Percentiles rank a stretch among this genome's conserved stretches.
These are phyloP conservation scores for Diloba caeruleocephala DNA, from an alignment of 2,888 invertebrate species.

Conservation along the genomic window DNA sequence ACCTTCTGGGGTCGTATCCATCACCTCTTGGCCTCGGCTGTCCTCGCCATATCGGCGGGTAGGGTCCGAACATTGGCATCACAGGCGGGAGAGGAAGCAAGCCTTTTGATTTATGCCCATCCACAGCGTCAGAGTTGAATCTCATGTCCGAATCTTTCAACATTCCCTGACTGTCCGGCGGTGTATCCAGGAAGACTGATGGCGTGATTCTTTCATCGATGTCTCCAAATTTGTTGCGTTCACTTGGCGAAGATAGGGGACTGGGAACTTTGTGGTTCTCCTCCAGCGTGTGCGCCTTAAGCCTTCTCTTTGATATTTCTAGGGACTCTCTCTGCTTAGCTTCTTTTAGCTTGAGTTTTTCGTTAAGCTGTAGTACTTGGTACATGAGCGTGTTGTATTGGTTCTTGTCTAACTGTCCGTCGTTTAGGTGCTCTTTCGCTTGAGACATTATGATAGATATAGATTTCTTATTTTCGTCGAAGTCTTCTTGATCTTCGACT, in stretches of 20 bases:
- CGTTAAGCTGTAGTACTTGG: conserved; percentile 94
- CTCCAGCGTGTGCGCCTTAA: conserved; percentile 76
- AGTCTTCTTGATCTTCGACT: conserved; percentile 81
- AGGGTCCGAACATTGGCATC: conserved; percentile 70
- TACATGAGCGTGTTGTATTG: conserved; percentile 93
- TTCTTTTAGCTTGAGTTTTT: conserved; percentile 93
- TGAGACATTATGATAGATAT: conserved; percentile 94
- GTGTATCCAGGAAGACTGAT: conserved; percentile 69
- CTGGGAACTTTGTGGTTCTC: conserved; percentile 83
- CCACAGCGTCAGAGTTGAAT: conserved; percentile 63
- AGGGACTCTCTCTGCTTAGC: conserved; percentile 92
- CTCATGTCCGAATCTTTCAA: conserved; percentile 82
- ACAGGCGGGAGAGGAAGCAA: conserved; percentile 72
- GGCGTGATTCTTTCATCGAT: conserved; percentile 86
- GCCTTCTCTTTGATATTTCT: conserved; percentile 86
- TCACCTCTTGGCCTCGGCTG: conserved; percentile 73
- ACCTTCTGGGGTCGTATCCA: conserved; percentile 74
- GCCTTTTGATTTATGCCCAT: conserved; percentile 53
- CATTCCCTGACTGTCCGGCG: conserved; percentile 69
- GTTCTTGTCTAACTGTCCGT: conserved; percentile 92
- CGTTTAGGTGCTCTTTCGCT: conserved; percentile 94
- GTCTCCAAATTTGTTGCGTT: conserved; percentile 81
- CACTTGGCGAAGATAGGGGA: conserved; percentile 79
- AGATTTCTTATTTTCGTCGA: conserved; percentile 90
- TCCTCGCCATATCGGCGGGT: conserved; percentile 75